These are phyloP conservation scores for Sebastes iracundus DNA, from an alignment of 2,797 vertebrate genomes.

Conservation along the genomic window DNA sequence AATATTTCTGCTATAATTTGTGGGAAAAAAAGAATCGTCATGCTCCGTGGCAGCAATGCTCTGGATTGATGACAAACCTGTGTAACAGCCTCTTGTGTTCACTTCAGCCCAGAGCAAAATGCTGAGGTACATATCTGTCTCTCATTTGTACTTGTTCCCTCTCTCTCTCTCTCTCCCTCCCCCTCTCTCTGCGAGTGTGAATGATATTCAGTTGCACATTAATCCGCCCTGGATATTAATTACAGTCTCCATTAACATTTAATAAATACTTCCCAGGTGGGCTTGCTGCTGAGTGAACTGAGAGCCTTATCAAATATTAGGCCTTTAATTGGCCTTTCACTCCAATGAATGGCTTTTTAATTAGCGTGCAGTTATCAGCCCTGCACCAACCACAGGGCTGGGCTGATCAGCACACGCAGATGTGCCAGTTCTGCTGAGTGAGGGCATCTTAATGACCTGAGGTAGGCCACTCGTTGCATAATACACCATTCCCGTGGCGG, in stretches of 20 bases:
- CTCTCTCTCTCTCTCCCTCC: conserved; percentile 12
- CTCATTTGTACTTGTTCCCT: conserved; percentile 34
- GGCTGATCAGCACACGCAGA: conserved; percentile 69
- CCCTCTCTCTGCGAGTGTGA: conserved; percentile 40
- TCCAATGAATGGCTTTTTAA: conserved; percentile 86
- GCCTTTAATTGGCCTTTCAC: conserved; percentile 87
- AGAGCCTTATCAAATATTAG: conserved; percentile 86
- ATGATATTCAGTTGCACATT: conserved; percentile 72
- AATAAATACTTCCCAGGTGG: conserved; percentile 87
- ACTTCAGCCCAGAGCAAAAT: conserved; percentile 35
- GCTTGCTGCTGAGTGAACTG: conserved; percentile 79
- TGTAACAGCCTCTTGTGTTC: conserved; percentile 34
- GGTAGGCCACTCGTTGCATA: conserved; percentile 70
- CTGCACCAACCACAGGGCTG: conserved; percentile 73
- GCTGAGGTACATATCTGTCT: conserved; percentile 49
- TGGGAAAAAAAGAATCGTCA: neutral
- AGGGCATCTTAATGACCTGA: conserved; percentile 77
- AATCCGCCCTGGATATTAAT: conserved; percentile 83
- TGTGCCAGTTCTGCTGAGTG: conserved; percentile 76
- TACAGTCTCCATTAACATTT: conserved; percentile 85
- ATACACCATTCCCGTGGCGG: conserved; percentile 50
- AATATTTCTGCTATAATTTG: conserved; percentile 17
- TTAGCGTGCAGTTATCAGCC: conserved; percentile 82
- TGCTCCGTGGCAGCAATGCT: conserved; percentile 4
- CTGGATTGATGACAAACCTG: conserved; percentile 38